Evolutionary conservation across 2,888 invertebrate species (phyloP), one percentile per base, ranked within the genome.

Genomic region (Pammene aurita): DNA sequence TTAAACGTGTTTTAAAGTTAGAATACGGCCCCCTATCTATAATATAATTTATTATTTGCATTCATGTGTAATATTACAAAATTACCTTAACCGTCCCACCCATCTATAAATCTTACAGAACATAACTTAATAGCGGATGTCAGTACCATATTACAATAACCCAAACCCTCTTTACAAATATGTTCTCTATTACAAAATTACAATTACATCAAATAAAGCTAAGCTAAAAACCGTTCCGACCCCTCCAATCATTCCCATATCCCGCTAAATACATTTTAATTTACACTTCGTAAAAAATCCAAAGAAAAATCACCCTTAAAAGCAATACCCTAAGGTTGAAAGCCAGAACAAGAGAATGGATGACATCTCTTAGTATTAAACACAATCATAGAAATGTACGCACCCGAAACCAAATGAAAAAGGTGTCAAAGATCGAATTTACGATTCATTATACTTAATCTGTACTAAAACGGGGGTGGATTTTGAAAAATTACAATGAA

Each of bases 351-450:
- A 42, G 35, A 38, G 18, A 41, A 41, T 11, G 56, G 52, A 65
- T 65, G 70, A 57, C 66, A 72, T 73, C 72, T 73, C 72, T 72
- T 50, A 48, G 56, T 42, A 71, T 67, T 64, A 60, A 74, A 78
- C 78, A 85, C 85, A 88, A 85, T 87, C 83, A 86, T 83, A 87
- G 86, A 89, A 90, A 89, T 87, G 79, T 77, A 82, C 80, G 80
- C 86, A 86, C 84, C 87, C 84, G 84, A 85, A 85, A 84, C 86
- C 85, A 89, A 92, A 91, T 90, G 90, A 89, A 90, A 92, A 90
- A 92, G 92, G 92, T 92, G 92, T 91, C 91, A 92, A 91, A 92
- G 92, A 92, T 92, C 91, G 90, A 91, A 92, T 92, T 92, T 92
- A 91, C 92, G 90, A 91, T 90, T 92, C 92, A 92, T 92, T 92